Evolutionary conservation across 2,888 invertebrate genomes (phyloP), one percentile per base, ranked within the genome.

Genomic region (Dusona sp.): DNA sequence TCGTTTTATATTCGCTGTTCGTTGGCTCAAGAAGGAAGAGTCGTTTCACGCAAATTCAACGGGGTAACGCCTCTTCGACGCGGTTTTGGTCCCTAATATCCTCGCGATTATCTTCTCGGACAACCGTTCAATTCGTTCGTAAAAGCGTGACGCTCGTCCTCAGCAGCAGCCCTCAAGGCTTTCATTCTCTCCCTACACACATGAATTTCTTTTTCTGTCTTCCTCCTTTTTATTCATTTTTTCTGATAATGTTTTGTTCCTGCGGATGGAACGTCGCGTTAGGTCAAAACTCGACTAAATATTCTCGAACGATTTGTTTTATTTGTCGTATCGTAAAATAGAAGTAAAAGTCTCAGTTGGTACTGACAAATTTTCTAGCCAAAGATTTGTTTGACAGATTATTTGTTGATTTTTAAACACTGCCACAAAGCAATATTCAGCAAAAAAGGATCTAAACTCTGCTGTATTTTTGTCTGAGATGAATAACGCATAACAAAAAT

Each of bases 1-100:
- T 65, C 38, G 70, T 51, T 70, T 81, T 67, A 38, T 48, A 74
- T 81, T 81, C 57, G 74, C 48, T 74, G 22, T 74, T 67, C 54
- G 61, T 67, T 64, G 64, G 42, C 54, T 61, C 22, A 74, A 75
- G 78, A 78, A 68, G 79, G 79, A 80, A 87, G 79, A 87, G 89
- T 92, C 91, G 92, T 92, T 92, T 92, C 92, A 92, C 92, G 92
- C 92, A 91, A 92, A 92, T 92, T 92, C 92, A 90, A 83, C 89
- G 86, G 48, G 86, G 90, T 89, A 89, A 89, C 91, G 90, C 90
- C 91, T 88, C 84, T 84, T 85, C 89, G 88, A 89, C 75, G 87
- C 88, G 75, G 79, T 74, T 67, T 83, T 86, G 64, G 80, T 83
- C 82, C 73, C 83, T 86, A 86, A 86, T 86, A 80, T 80, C 13